Evolutionary conservation across 2,888 invertebrate genomes (phyloP).

Genomic region (Sphaeridia pumilis): DNA sequence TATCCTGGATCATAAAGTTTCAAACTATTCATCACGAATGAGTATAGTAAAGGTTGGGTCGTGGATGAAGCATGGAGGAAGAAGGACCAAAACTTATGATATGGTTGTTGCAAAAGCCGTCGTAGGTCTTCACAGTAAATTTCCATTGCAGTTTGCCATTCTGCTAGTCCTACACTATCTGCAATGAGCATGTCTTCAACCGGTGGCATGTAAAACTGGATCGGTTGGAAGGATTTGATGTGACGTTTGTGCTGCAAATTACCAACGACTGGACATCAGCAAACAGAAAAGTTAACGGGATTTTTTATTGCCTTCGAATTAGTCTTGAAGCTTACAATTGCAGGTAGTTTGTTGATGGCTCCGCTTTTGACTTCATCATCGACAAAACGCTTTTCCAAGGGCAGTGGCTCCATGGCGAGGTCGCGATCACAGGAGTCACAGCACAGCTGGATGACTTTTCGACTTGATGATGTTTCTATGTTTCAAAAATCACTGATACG

Average conservation of each 20-base stretch:
- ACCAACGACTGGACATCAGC: too few species aligned
- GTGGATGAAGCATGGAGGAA: constrained; percentile 53
- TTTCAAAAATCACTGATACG: too few species aligned
- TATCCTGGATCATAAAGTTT: constrained; percentile 50
- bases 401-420: constrained; percentile 7
- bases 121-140: constrained; percentile 54
- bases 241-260: constrained; percentile 48
- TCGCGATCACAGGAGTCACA: too few species aligned
- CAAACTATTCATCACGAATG: constrained; percentile 61
- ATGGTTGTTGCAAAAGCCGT: constrained; percentile 54
- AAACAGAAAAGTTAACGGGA: background rate
- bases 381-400: constrained; percentile 23
- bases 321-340: constrained; percentile 50
- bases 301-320: too few species aligned
- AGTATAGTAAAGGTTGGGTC: constrained; percentile 50
- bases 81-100: constrained; percentile 52
- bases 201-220: constrained; percentile 48
- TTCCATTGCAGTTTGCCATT: constrained; percentile 54
- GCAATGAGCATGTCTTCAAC: constrained; percentile 40
- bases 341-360: constrained; percentile 47
- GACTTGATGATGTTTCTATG: too few species aligned
- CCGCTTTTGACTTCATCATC: constrained; percentile 39
- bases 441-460: too few species aligned
- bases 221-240: constrained; percentile 47
- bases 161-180: constrained; percentile 49